Evolutionary conservation across 2,888 invertebrate species (phyloP).

Genomic region (Cheiracanthium punctorium): DNA sequence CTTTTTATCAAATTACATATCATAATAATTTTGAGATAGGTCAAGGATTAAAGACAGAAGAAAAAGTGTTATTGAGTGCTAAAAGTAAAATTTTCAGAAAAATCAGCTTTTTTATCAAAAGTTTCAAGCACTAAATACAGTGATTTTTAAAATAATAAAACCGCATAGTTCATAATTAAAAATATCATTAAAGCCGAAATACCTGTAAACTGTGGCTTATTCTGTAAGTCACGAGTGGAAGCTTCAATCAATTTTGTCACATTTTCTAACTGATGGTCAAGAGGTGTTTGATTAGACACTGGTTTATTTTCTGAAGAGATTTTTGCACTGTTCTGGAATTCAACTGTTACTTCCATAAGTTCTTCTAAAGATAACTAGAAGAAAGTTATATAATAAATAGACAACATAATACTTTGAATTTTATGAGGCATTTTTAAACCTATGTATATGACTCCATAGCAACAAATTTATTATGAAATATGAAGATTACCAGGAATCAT

Average conservation of each 20-base stretch:
- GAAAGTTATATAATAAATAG: slow-evolving; percentile 5
- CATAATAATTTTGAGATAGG: too few species aligned
- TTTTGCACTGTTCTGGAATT: slow-evolving; percentile 57
- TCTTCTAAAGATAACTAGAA: slow-evolving; percentile 71
- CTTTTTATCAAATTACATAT: too few species aligned
- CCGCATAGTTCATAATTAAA: too few species aligned
- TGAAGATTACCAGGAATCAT: too few species aligned
- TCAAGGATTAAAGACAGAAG: too few species aligned
- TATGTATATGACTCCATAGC: too few species aligned
- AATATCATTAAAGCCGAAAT: neutral
- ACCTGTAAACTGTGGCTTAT: slow-evolving; percentile 36
- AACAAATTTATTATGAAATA: too few species aligned
- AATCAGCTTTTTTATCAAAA: too few species aligned
- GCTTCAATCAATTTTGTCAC: slow-evolving; percentile 75
- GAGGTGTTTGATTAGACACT: slow-evolving; percentile 31
- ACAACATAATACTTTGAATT: too few species aligned
- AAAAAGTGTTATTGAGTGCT: too few species aligned
- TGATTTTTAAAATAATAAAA: neutral
- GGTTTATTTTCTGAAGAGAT: slow-evolving; percentile 46
- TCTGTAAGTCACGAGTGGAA: slow-evolving; percentile 72
- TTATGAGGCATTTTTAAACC: too few species aligned
- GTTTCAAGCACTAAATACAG: neutral
- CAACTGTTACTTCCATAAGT: slow-evolving; percentile 71
- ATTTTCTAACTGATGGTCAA: slow-evolving; percentile 74
- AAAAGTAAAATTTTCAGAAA: too few species aligned